These are phyloP conservation scores for Drosophila crucigera DNA, from an alignment of 2,888 invertebrate genomes.

Conservation along the genomic window DNA sequence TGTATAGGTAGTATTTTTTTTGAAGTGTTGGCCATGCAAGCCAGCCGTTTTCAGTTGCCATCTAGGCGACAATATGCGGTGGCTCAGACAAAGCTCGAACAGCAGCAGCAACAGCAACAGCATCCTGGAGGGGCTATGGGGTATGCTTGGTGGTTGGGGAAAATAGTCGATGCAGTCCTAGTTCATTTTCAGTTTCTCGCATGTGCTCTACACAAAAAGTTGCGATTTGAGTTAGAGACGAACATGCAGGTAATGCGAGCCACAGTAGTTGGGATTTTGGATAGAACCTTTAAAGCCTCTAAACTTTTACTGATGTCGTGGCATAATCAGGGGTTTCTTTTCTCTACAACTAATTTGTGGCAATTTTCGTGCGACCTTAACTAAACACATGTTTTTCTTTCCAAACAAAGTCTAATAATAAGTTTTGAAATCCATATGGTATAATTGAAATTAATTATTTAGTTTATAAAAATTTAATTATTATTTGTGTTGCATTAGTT, in stretches of 20 bases:
- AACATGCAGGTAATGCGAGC: constrained; percentile 44
- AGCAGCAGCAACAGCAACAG: constrained; percentile 20
- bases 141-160: neutral
- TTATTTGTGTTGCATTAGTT: neutral
- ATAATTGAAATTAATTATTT: neutral
- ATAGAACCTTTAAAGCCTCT: constrained; percentile 28
- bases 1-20: constrained; percentile 6
- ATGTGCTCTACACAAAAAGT: constrained; percentile 47
- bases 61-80: constrained; percentile 64
- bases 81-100: constrained; percentile 49
- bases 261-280: neutral
- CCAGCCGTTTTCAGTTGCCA: constrained; percentile 33
- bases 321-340: constrained; percentile 1
- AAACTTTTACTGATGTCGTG: neutral
- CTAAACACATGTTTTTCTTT: neutral
- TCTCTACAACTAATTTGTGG: neutral
- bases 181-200: constrained; percentile 75
- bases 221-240: constrained; percentile 46
- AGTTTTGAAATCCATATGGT: neutral
- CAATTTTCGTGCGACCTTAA: neutral
- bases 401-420: neutral
- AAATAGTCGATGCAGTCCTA: constrained; percentile 50
- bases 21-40: constrained; percentile 45
- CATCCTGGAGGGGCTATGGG: neutral
- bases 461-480: neutral